Percentiles rank a stretch among this genome's conserved stretches.
Conservation (phyloP, 1,140 invertebrate species). For the Maconellicoccus hirsutus region DNA sequence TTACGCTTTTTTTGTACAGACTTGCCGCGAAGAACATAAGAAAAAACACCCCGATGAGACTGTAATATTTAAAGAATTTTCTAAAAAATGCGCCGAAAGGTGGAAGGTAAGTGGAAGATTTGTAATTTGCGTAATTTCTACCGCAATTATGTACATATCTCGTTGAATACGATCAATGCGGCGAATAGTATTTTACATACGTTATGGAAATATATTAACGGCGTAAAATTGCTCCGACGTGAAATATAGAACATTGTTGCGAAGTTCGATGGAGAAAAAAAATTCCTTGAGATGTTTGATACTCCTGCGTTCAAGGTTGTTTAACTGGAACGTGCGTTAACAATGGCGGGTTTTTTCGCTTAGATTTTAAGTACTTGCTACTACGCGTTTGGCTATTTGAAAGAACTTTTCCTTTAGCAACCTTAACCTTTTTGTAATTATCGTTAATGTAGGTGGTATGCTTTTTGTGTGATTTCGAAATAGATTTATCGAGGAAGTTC, state of each 20-base stretch:
- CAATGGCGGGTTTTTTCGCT: neutral
- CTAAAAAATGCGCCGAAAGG: constrained; percentile 94
- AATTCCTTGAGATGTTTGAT: neutral
- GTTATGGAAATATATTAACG: too few relatives aligned
- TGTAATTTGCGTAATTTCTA: too few relatives aligned
- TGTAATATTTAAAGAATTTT: constrained; percentile 98
- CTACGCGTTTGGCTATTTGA: neutral
- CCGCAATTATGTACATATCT: too few relatives aligned
- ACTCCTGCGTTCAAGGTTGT: neutral
- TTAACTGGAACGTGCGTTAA: neutral
- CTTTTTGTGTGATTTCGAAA: too few relatives aligned
- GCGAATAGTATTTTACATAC: too few relatives aligned
- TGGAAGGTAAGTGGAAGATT: constrained; percentile 78
- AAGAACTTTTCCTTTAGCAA: too few relatives aligned
- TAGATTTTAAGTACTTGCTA: neutral
- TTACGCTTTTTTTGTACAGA: constrained; percentile 99
- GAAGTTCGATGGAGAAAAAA: neutral
- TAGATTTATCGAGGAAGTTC: too few relatives aligned
- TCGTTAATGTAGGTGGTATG: too few relatives aligned
- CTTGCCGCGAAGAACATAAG: constrained; percentile 96
- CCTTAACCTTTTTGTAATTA: too few relatives aligned
- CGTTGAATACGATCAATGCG: too few relatives aligned
- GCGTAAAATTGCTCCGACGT: too few relatives aligned
- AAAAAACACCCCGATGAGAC: constrained; percentile 98
- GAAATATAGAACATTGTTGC: neutral